phyloP scores from a whole-genome alignment of 2,797 vertebrate genomes.

The Novumbra hubbsi region DNA sequence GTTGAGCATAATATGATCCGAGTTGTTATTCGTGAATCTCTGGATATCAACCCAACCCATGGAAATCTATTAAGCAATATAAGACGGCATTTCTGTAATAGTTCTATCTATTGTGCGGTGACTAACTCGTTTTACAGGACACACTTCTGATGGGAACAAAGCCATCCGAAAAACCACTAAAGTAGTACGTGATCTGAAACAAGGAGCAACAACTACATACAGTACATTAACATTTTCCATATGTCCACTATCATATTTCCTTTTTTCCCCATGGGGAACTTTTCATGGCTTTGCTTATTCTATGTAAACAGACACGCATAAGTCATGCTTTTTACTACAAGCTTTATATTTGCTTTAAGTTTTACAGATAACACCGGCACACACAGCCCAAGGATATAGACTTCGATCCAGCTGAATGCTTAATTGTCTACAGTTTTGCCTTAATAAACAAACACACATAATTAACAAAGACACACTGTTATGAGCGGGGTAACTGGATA shows the following conservation, averaged over 20 bases:
- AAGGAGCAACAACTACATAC: neutral
- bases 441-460: too few relatives aligned
- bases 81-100: conserved; percentile 19
- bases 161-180: neutral
- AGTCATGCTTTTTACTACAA: neutral
- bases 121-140: conserved; percentile 36
- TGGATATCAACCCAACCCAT: neutral
- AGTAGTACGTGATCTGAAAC: neutral
- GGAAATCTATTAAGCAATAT: neutral
- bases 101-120: neutral
- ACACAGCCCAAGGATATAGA: neutral
- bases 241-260: neutral
- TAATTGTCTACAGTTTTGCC: neutral
- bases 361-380: neutral
- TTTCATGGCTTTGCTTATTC: neutral
- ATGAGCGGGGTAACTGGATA: neutral
- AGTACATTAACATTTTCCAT: neutral
- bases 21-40: neutral
- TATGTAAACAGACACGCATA: neutral
- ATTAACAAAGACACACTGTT: too few relatives aligned
- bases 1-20: neutral
- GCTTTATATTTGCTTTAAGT: neutral
- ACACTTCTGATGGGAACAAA: neutral
- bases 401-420: neutral
- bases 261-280: neutral